phyloP scores from a whole-genome alignment of 2,113 vertebrate genomes.

The Gymnogyps californianus region DNA sequence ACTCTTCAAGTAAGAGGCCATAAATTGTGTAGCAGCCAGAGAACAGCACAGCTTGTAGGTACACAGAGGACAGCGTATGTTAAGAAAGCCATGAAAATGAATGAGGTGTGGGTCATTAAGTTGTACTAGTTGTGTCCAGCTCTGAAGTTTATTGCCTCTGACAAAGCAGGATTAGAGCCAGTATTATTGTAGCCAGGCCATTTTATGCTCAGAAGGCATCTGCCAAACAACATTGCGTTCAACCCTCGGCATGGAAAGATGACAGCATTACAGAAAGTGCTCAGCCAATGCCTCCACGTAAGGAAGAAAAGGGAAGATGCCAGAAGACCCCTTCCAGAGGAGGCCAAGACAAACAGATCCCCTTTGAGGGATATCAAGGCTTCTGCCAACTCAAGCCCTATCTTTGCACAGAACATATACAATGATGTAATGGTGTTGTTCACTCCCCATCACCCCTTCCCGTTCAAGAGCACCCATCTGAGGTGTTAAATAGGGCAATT shows the following conservation, averaged over 20 bases:
- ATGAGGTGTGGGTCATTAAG: not conserved
- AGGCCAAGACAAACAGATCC: not conserved
- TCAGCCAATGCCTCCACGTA: fast-evolving
- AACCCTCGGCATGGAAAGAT: fast-evolving
- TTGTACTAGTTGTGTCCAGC: not conserved
- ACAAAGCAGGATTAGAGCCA: not conserved
- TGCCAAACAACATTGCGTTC: not conserved
- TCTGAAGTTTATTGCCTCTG: not conserved
- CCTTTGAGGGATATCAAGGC: not conserved
- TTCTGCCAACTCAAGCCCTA: not conserved
- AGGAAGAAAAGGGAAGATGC: not conserved
- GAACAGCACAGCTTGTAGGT: fast-evolving
- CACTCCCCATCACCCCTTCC: not conserved
- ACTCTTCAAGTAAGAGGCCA: not conserved
- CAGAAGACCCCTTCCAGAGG: not conserved
- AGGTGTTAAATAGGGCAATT: not conserved
- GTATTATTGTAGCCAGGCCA: not conserved
- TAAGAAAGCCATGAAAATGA: not conserved
- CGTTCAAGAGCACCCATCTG: not conserved
- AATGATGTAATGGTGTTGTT: not conserved
- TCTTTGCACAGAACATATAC: not conserved
- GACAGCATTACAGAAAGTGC: not conserved
- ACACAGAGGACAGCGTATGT: fast-evolving
- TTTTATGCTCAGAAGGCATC: not conserved
- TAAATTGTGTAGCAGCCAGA: not conserved